These are phyloP conservation scores for Sycophaga agraensis DNA, from an alignment of 1,140 invertebrate genomes.

Conservation along the genomic window DNA sequence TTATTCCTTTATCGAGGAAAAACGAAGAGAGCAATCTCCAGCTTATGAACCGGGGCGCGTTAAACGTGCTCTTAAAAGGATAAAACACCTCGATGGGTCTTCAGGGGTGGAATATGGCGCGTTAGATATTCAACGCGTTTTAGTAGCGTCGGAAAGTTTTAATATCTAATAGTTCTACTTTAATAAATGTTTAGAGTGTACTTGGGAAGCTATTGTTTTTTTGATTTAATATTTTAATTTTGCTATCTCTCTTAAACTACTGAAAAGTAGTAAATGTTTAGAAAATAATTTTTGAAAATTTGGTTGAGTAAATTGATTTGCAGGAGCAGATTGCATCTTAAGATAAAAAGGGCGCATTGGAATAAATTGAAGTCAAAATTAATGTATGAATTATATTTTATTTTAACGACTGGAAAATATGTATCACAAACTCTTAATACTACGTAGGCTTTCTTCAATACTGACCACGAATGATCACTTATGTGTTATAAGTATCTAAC, in stretches of 20 bases:
- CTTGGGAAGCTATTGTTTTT: too few relatives aligned
- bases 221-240: too few relatives aligned
- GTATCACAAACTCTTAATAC: conserved; percentile 50
- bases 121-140: conserved; percentile 5
- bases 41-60: conserved; percentile 48
- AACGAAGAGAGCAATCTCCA: conserved; percentile 49
- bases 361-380: conserved; percentile 1
- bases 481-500: conserved; percentile 16
- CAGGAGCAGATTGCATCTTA: too few relatives aligned
- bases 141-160: background rate
- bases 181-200: too few relatives aligned
- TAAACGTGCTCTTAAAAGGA: conserved; percentile 53
- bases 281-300: too few relatives aligned
- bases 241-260: too few relatives aligned
- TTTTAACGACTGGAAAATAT: conserved; percentile 37
- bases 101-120: conserved; percentile 1
- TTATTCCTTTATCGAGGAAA: conserved; percentile 52
- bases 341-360: background rate
- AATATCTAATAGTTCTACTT: background rate
- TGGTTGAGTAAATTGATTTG: too few relatives aligned
- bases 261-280: too few relatives aligned
- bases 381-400: conserved; percentile 22
- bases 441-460: conserved; percentile 35
- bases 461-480: conserved; percentile 28
- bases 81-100: conserved; percentile 40